Evolutionary conservation across 2,113 vertebrate species (phyloP), one percentile per base, ranked within the genome.

Genomic region (Corythornis madagascariensis): DNA sequence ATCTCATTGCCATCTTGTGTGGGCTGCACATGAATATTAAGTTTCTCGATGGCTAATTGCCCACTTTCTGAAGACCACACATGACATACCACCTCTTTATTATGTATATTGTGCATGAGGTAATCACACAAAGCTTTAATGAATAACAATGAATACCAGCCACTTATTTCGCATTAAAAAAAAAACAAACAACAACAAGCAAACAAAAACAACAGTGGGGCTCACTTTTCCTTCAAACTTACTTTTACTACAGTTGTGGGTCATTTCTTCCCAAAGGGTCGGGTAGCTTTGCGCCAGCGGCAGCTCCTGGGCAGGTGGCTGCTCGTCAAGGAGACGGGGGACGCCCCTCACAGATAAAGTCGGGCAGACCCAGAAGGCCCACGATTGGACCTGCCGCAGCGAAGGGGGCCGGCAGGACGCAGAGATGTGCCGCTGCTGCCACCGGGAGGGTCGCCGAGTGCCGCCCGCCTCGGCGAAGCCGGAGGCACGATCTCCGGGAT

Each of bases 41-140:
- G 15, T 16, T 47, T 57, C 31, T 3, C 5, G 18, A 11, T 3
- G 1, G n/a, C 40, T 13, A 3, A 50, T 33, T 10, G 42, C 33
- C 6, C 1, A 40, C 35, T 31, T 56, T 42, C 78, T 9, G 20
- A 25, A 38, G 12, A 7, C 55, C 50, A 5, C 26, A 4, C 48
- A 6, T 35, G 47, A 9, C 3, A 29, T 50, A 11, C 20, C 50
- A 33, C 8, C 50, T 50, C 61, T 24, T 3, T 8, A 13, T 2
- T 14, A 5, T 0, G 17, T 4, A 2, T 1, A 4, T 1, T 6
- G 33, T 1, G 20, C 45, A 8, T 0, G 59, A 7, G 42, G 18
- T 22, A 26, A 48, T 7, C 16, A 1, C 0, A 16, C 76, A 25
- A 5, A 31, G 56, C 73, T 42, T 3, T 33, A 2, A 16, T 0